phyloP scores from a whole-genome alignment of 2,797 vertebrate genomes.

The Crax fasciolata region DNA sequence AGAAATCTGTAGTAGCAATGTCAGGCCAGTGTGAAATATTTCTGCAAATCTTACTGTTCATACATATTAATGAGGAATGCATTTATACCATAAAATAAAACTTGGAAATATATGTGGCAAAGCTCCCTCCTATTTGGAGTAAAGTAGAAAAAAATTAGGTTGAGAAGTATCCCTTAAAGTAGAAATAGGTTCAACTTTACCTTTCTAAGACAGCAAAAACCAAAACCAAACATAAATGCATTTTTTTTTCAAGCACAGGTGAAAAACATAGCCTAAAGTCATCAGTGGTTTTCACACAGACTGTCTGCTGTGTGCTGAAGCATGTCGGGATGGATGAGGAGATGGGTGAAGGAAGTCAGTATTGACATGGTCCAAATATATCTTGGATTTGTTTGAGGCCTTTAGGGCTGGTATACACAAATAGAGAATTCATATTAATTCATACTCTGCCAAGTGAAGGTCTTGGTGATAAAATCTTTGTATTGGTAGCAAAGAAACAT shows the following conservation, averaged over 20 bases:
- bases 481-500: neutral
- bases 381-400: neutral
- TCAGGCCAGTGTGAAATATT: neutral
- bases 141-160: neutral
- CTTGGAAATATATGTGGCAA: neutral
- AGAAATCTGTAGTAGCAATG: neutral
- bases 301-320: neutral
- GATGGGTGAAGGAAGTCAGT: neutral
- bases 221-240: accelerated
- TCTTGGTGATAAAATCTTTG: constrained; percentile 4
- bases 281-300: neutral
- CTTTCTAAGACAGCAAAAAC: neutral
- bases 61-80: neutral
- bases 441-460: neutral
- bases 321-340: neutral
- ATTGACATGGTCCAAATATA: neutral
- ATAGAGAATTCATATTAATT: neutral
- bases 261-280: neutral
- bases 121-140: neutral
- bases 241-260: neutral
- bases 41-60: neutral
- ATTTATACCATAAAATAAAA: neutral
- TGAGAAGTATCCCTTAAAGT: neutral
- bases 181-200: neutral
- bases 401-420: neutral